phyloP scores from a whole-genome alignment of 1,140 invertebrate genomes.

The Bradysia coprophila region DNA sequence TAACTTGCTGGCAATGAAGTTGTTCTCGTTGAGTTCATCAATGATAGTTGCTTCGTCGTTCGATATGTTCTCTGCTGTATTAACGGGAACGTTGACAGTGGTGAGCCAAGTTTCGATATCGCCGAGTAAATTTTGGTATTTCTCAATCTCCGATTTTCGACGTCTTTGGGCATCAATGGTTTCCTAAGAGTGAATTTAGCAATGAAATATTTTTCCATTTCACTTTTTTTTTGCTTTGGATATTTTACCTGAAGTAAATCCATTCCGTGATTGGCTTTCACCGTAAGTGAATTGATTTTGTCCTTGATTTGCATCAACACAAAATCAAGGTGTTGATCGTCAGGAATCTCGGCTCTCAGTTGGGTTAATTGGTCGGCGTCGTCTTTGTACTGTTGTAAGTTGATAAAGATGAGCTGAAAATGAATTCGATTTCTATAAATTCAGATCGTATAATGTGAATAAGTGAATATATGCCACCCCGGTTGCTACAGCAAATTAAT shows the following conservation, averaged over 20 bases:
- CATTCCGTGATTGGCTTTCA: neutral
- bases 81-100: slow-evolving; percentile 12
- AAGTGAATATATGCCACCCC: neutral
- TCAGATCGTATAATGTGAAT: too few relatives aligned
- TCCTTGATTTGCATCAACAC: neutral
- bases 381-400: neutral
- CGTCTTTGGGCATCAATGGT: slow-evolving; percentile 31
- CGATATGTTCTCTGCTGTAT: slow-evolving; percentile 4
- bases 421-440: neutral
- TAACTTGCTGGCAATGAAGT: slow-evolving; percentile 14
- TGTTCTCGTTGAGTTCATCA: slow-evolving; percentile 12
- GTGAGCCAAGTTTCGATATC: slow-evolving; percentile 42
- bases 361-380: slow-evolving; percentile 11
- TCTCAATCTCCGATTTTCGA: slow-evolving; percentile 31
- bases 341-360: slow-evolving; percentile 13
- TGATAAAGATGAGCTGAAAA: neutral
- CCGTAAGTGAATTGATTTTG: neutral
- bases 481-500: neutral
- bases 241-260: neutral
- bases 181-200: slow-evolving; percentile 17
- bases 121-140: slow-evolving; percentile 32
- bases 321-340: slow-evolving; percentile 7
- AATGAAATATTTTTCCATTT: neutral
- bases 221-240: neutral
- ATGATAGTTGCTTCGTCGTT: neutral